These are phyloP conservation scores for Drosophila ogumai DNA, from an alignment of 1,140 invertebrate genomes.

Conservation along the genomic window DNA sequence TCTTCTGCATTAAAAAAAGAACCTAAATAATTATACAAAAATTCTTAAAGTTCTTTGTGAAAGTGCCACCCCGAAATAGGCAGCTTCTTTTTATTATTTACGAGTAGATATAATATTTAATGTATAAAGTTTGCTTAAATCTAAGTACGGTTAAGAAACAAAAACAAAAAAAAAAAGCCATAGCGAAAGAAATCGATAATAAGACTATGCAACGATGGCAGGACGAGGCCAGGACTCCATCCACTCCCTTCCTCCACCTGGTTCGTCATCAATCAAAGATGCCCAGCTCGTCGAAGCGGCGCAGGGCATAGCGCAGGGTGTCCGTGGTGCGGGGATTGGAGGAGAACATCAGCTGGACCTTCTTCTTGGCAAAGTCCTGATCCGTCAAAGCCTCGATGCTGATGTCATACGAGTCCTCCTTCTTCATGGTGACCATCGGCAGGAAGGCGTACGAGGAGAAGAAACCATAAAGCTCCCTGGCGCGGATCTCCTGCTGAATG, in stretches of 20 bases:
- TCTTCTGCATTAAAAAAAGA: not conserved
- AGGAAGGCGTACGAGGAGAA: slow-evolving; percentile 78
- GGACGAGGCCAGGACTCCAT: not conserved
- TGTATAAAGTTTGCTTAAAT: slow-evolving; percentile 31
- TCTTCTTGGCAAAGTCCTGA: slow-evolving; percentile 75
- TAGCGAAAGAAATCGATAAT: slow-evolving; percentile 19
- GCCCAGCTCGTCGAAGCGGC: slow-evolving; percentile 72
- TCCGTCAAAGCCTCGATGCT: slow-evolving; percentile 73
- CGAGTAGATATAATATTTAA: slow-evolving; percentile 28
- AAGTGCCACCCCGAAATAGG: slow-evolving; percentile 7
- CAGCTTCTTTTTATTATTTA: slow-evolving; percentile 30
- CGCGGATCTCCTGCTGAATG: slow-evolving; percentile 65
- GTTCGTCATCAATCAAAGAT: slow-evolving; percentile 68
- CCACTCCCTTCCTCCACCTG: not conserved
- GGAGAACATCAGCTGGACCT: slow-evolving; percentile 81
- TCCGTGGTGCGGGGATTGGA: slow-evolving; percentile 79
- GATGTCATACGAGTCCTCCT: slow-evolving; percentile 78
- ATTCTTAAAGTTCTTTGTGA: not conserved
- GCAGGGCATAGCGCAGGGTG: slow-evolving; percentile 71
- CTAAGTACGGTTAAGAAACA: slow-evolving; percentile 44
- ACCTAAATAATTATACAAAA: not conserved
- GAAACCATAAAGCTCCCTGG: slow-evolving; percentile 76
- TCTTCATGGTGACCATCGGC: slow-evolving; percentile 81
- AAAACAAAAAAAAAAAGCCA: slow-evolving; percentile 44
- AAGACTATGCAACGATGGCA: slow-evolving; percentile 3